Evolutionary conservation across 1,140 invertebrate genomes (phyloP), one percentile per base, ranked within the genome.

Genomic region (Drosophila pseudoananassae): DNA sequence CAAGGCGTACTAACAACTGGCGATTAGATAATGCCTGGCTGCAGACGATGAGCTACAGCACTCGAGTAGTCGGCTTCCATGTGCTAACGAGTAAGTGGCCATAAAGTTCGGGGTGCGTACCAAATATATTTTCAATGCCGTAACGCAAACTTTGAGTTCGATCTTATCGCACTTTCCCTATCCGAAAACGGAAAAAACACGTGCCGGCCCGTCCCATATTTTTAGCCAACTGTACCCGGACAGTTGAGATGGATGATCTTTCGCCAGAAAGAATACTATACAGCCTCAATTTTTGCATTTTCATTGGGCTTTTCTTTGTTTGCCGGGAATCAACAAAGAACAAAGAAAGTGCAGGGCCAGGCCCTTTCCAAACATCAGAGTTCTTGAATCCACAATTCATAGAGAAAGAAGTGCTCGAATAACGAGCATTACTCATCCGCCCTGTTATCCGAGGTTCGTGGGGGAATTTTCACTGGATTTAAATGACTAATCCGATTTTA

Each of bases 21-120:
- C 25, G 82, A 85, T 85, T 81, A 82, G 83, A 82, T 78, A 82
- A 63, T 36, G 55, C 17, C 60, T 45, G 23, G 55, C 40, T 38
- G 17, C 38, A 66, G 40, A 53, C 38, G 27, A 36, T 40, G 69
- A 25, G 40, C 14, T 17, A 9, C 6, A 49, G 33, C 31, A 55
- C 31, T 76, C 54, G 49, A 69, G 66, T 51, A 49, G 53, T 36
- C 23, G 17, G 58, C 65, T 47, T 47, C 65, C 66, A 71, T 52
- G 52, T 66, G 71, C 53, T 43, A 76, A 66, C 65, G 14, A 43
- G 45, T 43, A 36, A 23, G 53, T 49, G 23, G 59, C 51, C 65
- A 47, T 68, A 38, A 55, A 36, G 17, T 46, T 36, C 27, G 49
- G 23, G 61, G 49, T 69, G 63, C 63, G 65, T 68, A 69, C 49